Evolutionary conservation across 1,140 invertebrate genomes (phyloP).

Genomic region (Varroa destructor): DNA sequence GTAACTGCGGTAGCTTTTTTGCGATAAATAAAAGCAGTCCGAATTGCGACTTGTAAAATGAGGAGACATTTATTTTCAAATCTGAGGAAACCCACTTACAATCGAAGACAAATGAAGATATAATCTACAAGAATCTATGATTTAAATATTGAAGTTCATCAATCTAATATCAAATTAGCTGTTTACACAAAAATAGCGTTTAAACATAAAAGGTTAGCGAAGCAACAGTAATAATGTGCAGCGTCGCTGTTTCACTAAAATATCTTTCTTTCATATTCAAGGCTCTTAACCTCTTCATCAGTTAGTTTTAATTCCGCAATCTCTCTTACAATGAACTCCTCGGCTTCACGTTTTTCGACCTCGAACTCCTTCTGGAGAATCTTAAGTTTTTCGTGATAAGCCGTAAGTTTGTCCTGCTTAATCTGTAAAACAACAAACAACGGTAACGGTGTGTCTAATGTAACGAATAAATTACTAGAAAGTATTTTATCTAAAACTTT

Average conservation of each 20-base stretch:
- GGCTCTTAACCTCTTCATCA: constrained; percentile 1
- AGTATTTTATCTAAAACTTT: too few species aligned
- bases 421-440: not conserved
- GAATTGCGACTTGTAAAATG: not conserved
- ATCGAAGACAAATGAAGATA: not conserved
- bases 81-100: not conserved
- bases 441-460: too few species aligned
- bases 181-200: constrained; percentile 1
- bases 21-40: not conserved
- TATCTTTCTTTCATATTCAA: constrained; percentile 1
- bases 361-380: not conserved
- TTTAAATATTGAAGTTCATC: not conserved
- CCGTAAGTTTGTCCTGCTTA: not conserved
- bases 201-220: not conserved
- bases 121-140: not conserved
- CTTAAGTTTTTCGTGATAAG: constrained; percentile 4
- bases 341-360: not conserved
- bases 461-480: too few species aligned
- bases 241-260: not conserved
- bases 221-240: not conserved
- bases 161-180: not conserved
- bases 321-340: not conserved
- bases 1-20: not conserved
- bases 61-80: not conserved
- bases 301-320: constrained; percentile 10